Conservation (phyloP, 2,113 vertebrate genomes). For the Gopherus flavomarginatus region DNA sequence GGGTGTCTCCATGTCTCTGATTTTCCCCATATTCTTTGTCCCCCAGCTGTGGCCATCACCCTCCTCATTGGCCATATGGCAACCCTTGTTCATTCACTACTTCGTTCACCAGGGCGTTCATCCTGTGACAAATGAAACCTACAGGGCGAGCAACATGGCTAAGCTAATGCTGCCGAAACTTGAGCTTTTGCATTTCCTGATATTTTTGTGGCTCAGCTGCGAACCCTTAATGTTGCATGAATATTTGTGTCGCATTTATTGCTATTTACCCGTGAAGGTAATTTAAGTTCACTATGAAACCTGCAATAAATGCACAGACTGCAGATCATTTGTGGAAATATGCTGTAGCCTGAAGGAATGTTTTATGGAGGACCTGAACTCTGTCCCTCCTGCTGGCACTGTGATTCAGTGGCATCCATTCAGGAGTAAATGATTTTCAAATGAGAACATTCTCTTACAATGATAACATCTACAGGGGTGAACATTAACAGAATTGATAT, state of each 20-base stretch:
- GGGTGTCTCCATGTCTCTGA: neutral
- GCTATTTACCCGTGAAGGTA: neutral
- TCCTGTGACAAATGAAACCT: neutral
- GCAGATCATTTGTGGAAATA: neutral
- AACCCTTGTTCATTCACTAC: neutral
- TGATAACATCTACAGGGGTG: conserved; percentile 25
- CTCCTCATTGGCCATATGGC: neutral
- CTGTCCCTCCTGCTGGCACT: neutral
- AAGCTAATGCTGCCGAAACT: conserved; percentile 54
- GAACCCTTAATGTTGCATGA: conserved; percentile 32
- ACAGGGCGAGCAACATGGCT: conserved; percentile 10
- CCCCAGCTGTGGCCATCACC: neutral
- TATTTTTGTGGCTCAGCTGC: conserved; percentile 49
- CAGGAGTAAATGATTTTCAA: conserved; percentile 58
- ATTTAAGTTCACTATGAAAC: conserved; percentile 53
- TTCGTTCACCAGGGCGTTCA: neutral
- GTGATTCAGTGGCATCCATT: conserved; percentile 8
- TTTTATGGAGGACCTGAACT: conserved; percentile 32
- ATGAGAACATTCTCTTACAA: conserved; percentile 45
- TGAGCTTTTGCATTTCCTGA: conserved; percentile 26
- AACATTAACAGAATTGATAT: neutral
- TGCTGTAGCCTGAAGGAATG: conserved; percentile 30
- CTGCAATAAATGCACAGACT: conserved; percentile 44
- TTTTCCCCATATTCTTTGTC: neutral
- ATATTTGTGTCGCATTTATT: conserved; percentile 52